phyloP scores from a whole-genome alignment of 2,888 invertebrate species.

The Orthonevra nobilis region DNA sequence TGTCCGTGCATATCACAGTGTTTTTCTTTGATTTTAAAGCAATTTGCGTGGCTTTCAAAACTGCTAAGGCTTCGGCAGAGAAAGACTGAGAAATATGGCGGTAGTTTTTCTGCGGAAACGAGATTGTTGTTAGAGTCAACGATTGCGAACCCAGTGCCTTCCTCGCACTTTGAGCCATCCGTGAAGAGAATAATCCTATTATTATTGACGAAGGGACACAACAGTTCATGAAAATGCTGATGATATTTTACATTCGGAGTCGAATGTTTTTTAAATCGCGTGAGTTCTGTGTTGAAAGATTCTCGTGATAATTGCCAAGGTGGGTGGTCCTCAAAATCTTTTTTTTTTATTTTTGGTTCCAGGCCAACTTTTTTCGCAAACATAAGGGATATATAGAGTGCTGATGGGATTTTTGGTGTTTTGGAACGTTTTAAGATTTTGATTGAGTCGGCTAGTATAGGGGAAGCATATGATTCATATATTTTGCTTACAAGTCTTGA shows the following conservation, averaged over 20 bases:
- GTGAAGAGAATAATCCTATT: too few species aligned
- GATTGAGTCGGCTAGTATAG: neutral
- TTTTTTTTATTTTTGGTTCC: neutral
- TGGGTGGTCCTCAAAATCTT: neutral
- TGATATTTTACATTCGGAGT: neutral
- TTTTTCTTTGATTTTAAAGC: too few species aligned
- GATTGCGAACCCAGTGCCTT: too few species aligned
- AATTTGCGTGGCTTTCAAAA: too few species aligned
- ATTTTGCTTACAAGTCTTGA: neutral
- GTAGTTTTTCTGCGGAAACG: too few species aligned
- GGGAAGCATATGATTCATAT: neutral
- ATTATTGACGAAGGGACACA: too few species aligned
- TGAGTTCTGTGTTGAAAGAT: neutral
- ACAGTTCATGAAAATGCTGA: neutral
- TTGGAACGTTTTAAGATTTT: constrained; percentile 1
- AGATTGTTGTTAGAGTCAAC: too few species aligned
- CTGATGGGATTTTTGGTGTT: neutral
- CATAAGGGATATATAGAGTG: neutral
- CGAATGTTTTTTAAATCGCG: neutral
- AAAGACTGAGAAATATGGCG: too few species aligned
- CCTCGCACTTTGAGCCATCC: too few species aligned
- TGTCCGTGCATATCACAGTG: too few species aligned
- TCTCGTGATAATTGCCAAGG: neutral
- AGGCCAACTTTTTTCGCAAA: neutral
- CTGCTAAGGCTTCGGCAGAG: too few species aligned